Evolutionary conservation across 2,888 invertebrate genomes (phyloP), one percentile per base, ranked within the genome.

Genomic region (Pilophorus perplexus): DNA sequence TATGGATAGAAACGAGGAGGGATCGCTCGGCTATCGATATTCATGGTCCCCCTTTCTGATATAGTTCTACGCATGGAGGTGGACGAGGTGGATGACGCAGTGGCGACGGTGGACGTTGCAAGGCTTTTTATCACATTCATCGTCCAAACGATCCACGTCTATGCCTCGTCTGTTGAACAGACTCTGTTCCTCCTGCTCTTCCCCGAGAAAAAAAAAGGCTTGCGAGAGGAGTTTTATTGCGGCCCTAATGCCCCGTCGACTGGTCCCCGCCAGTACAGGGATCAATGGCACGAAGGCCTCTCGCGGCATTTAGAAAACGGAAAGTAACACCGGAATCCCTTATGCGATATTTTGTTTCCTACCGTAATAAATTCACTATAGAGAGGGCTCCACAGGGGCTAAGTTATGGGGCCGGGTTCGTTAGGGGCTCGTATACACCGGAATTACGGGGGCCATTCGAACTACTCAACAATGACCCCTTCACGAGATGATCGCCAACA

Each of bases 331-430:
- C 25, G 27, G 18, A 52, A 52, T 52, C 52, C 52, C 52, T 52
- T 52, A 28, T 28, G 52, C 16, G 28, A 52, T 52, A 52, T 52
- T 52, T 52, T 52, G 33, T 33, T 33, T 33, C 33, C 33, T 8
- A 33, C 12, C 33, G 33, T 33, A 33, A 33, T 33, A 33, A 33
- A 33, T 33, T 33, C 33, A 33, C 33, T 8, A 8, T 12, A 12
- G 12, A 33, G 33, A 33, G 33, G 33, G 33, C 33, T 33, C 33
- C 6, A 12, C 33, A 33, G 33, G 6, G 33, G 6, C 33, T 33
- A 33, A 33, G 33, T 33, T 33, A 33, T 12, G 6, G 33, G 6
- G 33, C 6, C 33, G 12, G n/a, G 33, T 33, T 33, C 33, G 33
- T 33, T 33, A 33, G 33, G 12, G 6, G 6, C 12, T 33, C 33